Evolutionary conservation across 2,113 vertebrate genomes (phyloP).

Genomic region (Poecile atricapillus): DNA sequence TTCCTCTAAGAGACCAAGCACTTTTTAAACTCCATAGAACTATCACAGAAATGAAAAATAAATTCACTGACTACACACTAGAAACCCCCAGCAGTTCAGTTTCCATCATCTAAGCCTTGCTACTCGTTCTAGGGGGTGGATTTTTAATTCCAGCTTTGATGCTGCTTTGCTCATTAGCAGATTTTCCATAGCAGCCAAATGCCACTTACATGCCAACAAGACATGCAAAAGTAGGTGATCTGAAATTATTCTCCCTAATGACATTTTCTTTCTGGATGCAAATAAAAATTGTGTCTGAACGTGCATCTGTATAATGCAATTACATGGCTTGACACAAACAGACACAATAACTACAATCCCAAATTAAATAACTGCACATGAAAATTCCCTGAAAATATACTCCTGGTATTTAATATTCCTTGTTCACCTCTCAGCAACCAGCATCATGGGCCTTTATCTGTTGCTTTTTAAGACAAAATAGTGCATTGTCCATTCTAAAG

Average conservation of each 20-base stretch:
- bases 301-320: neutral
- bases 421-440: neutral
- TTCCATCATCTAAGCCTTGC: neutral
- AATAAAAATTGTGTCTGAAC: neutral
- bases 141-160: neutral
- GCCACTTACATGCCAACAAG: neutral
- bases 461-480: neutral
- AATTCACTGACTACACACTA: neutral
- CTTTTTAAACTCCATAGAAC: neutral
- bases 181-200: neutral
- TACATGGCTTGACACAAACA: neutral
- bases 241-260: slow-evolving; percentile 7
- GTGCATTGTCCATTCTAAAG: neutral
- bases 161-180: neutral
- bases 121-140: neutral
- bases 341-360: neutral
- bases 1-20: neutral
- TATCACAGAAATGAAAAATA: neutral
- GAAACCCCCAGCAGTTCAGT: neutral
- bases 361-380: neutral
- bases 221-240: neutral
- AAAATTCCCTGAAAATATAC: neutral
- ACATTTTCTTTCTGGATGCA: slow-evolving; percentile 11
- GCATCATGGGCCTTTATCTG: neutral
- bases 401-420: neutral